Evolutionary conservation across 2,888 invertebrate genomes (phyloP).

Genomic region (Itoplectis maculator): DNA sequence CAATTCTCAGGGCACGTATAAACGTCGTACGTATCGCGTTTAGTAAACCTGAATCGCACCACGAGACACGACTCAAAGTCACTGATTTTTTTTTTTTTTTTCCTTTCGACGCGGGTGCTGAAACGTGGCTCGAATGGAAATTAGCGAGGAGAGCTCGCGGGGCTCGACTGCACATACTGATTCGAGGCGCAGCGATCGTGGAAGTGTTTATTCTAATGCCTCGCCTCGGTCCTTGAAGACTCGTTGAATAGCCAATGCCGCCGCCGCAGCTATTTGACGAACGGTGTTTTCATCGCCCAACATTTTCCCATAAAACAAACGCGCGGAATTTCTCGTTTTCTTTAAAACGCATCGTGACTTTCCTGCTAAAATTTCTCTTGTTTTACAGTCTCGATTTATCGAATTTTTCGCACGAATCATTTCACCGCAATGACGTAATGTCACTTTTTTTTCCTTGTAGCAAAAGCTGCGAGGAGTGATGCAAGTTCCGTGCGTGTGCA

Average conservation of each 20-base stretch:
- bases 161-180: conserved; percentile 52
- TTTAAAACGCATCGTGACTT: too few species aligned
- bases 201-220: conserved; percentile 45
- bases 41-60: neutral
- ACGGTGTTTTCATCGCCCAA: neutral
- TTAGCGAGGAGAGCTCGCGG: conserved; percentile 21
- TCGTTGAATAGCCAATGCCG: conserved; percentile 37
- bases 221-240: conserved; percentile 21
- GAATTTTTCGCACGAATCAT: too few species aligned
- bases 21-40: conserved; percentile 26
- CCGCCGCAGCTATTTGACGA: conserved; percentile 3
- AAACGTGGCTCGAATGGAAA: conserved; percentile 59
- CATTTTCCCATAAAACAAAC: neutral
- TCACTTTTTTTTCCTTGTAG: too few species aligned
- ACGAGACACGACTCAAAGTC: conserved; percentile 1
- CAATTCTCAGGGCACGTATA: conserved; percentile 14
- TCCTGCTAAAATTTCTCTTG: too few species aligned
- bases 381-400: too few species aligned
- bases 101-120: conserved; percentile 53
- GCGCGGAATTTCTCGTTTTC: too few species aligned
- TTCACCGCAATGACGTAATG: too few species aligned
- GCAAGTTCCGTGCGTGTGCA: neutral
- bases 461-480: neutral
- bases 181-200: conserved; percentile 30
- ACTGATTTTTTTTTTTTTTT: conserved; percentile 37